Evolutionary conservation across 2,888 invertebrate genomes (phyloP), one percentile per base, ranked within the genome.

Genomic region (Lochmaea crataegi): DNA sequence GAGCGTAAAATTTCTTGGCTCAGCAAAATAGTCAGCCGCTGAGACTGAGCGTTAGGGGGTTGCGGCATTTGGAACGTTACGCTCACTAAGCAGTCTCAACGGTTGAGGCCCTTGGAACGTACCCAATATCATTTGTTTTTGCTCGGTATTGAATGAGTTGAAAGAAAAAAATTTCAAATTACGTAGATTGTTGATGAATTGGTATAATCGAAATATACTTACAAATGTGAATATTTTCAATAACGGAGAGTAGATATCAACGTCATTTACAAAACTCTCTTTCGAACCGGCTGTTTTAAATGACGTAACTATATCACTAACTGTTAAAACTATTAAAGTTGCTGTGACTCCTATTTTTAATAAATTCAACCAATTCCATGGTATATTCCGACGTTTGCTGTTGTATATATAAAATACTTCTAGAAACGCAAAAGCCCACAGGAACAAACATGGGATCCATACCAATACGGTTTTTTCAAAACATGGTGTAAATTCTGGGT

Each of bases 381-480:
- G 95, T 87, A 96, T 92, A 85, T 94, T 91, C 84, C 89, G 90
- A 83, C 92, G 91, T 87, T 93, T 93, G 86, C 95, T 95, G 82
- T 90, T 90, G 78, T 92, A 85, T 79, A 95, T 90, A 83, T 95
- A 94, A 85, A 90, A 94, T 75, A 91, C 88, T 82, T 96, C 96
- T 77, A 96, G 87, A 51, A 92, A 87, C 6, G 93, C 89, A 80
- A 94, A 92, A 0, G 91, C 79, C 95, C 96, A 96, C 16, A 97
- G 88, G 85, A 95, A 95, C 66, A 90, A 89, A 86, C 96, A 96
- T 0, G 98, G 98, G 48, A 91, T 87, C 97, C 98, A 99, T 65
- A 96, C 89, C 41, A 98, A 87, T 1, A 94, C 92, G 0, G 98
- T 97, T 85, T 94, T 93, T 87, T 97, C 94, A 87, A 98, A 97